Conservation (phyloP, 1,140 invertebrate genomes). For the Temnothorax longispinosus region DNA sequence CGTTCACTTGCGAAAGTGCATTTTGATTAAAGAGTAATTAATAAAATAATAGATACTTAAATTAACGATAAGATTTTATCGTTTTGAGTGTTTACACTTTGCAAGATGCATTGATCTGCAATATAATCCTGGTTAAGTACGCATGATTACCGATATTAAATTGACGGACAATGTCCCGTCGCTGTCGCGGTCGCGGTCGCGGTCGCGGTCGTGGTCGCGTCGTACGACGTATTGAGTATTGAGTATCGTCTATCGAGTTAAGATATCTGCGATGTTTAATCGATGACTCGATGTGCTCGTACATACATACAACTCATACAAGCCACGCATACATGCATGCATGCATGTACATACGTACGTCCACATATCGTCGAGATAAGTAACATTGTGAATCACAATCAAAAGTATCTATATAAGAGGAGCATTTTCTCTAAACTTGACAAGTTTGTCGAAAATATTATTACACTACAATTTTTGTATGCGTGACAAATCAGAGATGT, state of each 20-base stretch:
- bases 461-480: neutral
- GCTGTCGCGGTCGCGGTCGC: too few species aligned
- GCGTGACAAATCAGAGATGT: neutral
- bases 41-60: neutral
- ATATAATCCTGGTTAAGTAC: neutral
- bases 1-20: neutral
- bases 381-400: neutral
- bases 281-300: neutral
- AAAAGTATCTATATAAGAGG: neutral
- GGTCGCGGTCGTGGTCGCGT: too few species aligned
- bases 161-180: neutral
- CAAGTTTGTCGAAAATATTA: neutral
- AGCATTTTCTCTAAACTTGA: neutral
- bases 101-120: neutral
- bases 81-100: neutral
- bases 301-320: too few species aligned
- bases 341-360: too few species aligned
- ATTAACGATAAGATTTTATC: conserved; percentile 13
- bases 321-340: neutral
- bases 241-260: neutral
- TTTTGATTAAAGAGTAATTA: conserved; percentile 1
- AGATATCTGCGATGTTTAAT: conserved; percentile 7
- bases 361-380: neutral
- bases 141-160: neutral
- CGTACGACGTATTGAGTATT: neutral